Evolutionary conservation across 1,140 invertebrate genomes (phyloP), one percentile per base, ranked within the genome.

Genomic region (Gryon sp.): DNA sequence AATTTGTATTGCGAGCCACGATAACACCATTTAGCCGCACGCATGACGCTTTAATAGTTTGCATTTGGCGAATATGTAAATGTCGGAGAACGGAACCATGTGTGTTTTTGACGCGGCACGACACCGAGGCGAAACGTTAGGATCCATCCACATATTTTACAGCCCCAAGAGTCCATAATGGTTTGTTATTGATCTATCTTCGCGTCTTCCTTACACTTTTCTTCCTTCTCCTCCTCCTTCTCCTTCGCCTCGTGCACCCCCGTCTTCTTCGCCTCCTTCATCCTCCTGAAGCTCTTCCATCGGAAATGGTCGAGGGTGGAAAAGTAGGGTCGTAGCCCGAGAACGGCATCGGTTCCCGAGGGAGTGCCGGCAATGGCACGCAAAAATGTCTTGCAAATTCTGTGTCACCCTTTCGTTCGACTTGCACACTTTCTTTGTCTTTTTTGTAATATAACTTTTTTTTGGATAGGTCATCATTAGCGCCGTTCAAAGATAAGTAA

Each of bases 141-240:
- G 30, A 48, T 34, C 69, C 57, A 50, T 76, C 53, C 20, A 18
- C 18, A 38, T 46, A 68, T 66, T 77, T 72, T 60, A 72, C 60
- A 66, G 75, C 77, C 79, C 76, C 73, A 52, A 80, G 82, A 81
- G 79, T 82, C 81, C 78, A 82, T 85, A 86, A 87, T 86, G 83
- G 84, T 85, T 87, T 83, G 82, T 76, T 76, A 76, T 73, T 76
- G 68, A 79, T 76, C 73, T 70, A 76, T 70, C 68, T 70, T 36
- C 20, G 62, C 57, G 62, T 76, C 73, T 63, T 76, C 68, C 69
- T 75, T 74, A 75, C 76, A 53, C 70, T 78, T 69, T 80, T 75
- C 62, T 65, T 75, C 41, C 32, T 65, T 36, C 30, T 53, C 26
- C 26, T 76, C 32, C 36, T 40, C 14, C 20, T 50, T 11, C 48